These are phyloP conservation scores for Stenodema calcarata DNA, from an alignment of 2,888 invertebrate species.

Conservation along the genomic window DNA sequence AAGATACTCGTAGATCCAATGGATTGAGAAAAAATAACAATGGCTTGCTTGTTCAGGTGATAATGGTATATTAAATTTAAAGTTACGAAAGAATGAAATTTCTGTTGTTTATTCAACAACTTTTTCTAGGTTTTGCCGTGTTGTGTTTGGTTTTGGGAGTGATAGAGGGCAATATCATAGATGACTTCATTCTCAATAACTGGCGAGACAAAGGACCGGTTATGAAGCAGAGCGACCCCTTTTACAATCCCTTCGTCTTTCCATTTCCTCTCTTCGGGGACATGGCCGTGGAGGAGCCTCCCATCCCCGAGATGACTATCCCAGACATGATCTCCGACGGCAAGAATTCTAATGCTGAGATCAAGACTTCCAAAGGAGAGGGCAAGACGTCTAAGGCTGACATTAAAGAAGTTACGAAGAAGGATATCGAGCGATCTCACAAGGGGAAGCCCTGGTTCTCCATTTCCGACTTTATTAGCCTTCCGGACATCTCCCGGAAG, in stretches of 20 bases:
- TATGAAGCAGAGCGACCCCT: neutral
- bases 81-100: too few relatives aligned
- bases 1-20: too few relatives aligned
- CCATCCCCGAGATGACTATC: neutral
- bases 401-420: neutral
- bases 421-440: neutral
- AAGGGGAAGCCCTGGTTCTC: slow-evolving; percentile 10
- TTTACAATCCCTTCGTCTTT: slow-evolving; percentile 19
- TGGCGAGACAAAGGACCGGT: neutral
- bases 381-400: neutral
- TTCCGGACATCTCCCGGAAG: neutral
- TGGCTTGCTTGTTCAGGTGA: too few relatives aligned
- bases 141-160: neutral
- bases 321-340: neutral
- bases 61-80: too few relatives aligned
- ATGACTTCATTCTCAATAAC: slow-evolving; percentile 6
- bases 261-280: slow-evolving; percentile 8
- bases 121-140: neutral
- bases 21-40: too few relatives aligned
- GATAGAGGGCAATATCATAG: neutral
- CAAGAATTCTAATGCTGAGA: neutral
- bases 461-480: slow-evolving; percentile 1
- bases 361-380: neutral
- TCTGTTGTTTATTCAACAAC: too few relatives aligned
- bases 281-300: neutral